phyloP scores from a whole-genome alignment of 2,113 vertebrate genomes.

The Hippocampus guttulatus region DNA sequence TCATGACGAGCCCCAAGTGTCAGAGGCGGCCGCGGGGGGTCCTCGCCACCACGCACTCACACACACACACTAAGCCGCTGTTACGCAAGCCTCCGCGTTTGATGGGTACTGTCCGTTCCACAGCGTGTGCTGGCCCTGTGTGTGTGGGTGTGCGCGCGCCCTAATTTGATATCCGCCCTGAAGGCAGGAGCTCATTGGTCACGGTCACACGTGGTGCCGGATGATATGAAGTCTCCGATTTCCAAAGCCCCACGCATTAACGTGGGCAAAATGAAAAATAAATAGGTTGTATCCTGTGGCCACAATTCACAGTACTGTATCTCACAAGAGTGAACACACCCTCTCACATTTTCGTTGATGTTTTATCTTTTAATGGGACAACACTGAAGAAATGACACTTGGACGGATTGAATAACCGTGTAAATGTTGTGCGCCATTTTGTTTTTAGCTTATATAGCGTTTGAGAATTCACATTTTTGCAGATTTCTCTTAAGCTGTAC shows the following conservation, averaged over 20 bases:
- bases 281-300: background rate
- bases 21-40: constrained; percentile 30
- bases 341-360: background rate
- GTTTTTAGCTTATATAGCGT: background rate
- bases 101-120: constrained; percentile 33
- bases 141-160: background rate
- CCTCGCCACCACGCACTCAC: constrained; percentile 1
- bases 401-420: no score
- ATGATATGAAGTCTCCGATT: constrained; percentile 17
- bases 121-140: constrained; percentile 2
- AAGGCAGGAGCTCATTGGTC: constrained; percentile 22
- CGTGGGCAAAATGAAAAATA: background rate
- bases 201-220: constrained; percentile 12
- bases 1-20: constrained; percentile 43
- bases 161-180: background rate
- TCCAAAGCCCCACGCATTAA: background rate
- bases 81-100: constrained; percentile 45
- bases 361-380: background rate
- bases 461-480: background rate
- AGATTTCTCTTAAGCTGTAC: background rate
- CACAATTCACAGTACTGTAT: background rate
- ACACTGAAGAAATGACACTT: no score
- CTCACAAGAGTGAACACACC: background rate
- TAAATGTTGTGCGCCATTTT: no score
- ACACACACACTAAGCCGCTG: constrained; percentile 14